A percentile compares a stretch with the other conserved stretches of the same genome.
Evolutionary conservation across 1,140 invertebrate genomes (phyloP).

Genomic region (Eumaeus atala): DNA sequence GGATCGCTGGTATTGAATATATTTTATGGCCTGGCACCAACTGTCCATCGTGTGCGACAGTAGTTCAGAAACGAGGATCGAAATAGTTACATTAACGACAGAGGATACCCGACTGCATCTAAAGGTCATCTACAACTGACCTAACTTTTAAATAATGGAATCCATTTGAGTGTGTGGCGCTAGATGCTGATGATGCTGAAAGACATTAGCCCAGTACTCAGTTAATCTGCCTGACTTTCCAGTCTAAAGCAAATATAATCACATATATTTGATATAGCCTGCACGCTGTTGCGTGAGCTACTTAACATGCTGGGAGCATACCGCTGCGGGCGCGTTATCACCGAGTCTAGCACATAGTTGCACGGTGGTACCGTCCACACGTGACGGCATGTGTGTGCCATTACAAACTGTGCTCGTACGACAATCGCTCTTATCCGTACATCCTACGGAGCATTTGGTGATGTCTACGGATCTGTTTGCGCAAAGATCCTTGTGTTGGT

Average conservation of each 20-base stretch:
- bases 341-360: conserved; percentile 29
- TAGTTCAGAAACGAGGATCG: no score
- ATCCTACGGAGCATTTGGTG: conserved; percentile 7
- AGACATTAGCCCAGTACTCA: no score
- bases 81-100: no score
- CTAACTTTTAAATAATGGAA: no score
- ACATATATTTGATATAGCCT: conserved; percentile 1
- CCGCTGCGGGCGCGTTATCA: conserved; percentile 37
- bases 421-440: conserved; percentile 12
- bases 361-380: conserved; percentile 36
- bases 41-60: no score
- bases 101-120: no score
- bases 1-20: no score
- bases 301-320: conserved; percentile 30
- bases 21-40: no score
- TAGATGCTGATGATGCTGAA: no score
- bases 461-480: conserved; percentile 5
- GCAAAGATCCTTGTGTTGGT: conserved; percentile 8
- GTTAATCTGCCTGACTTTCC: no score
- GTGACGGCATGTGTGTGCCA: conserved; percentile 37
- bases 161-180: no score
- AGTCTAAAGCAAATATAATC: background rate
- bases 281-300: conserved; percentile 17
- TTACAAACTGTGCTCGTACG: conserved; percentile 4
- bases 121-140: no score